A percentile compares a stretch with the other conserved stretches of the same genome.
Evolutionary conservation across 2,797 vertebrate species (phyloP).

Genomic region (Anguilla megastoma): DNA sequence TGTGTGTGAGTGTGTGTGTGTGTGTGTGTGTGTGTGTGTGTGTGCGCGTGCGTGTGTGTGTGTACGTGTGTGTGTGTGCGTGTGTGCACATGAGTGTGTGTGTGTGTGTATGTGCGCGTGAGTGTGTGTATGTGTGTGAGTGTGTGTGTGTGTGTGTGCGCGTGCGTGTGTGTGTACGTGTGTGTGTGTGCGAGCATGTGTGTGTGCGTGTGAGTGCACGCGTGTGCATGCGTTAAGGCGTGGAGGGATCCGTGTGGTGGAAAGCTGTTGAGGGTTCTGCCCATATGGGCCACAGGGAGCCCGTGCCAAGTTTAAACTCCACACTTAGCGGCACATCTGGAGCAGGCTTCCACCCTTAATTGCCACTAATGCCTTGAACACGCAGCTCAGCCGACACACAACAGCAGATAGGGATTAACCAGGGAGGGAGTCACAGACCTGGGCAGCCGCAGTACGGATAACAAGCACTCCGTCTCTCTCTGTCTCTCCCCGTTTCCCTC

Average conservation of each 20-base stretch:
- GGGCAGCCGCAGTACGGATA: conserved; percentile 1
- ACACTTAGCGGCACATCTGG: conserved; percentile 61
- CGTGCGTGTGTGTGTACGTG: conserved; percentile 33
- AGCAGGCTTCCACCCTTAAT: conserved; percentile 68
- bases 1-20: conserved; percentile 35
- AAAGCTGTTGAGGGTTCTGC: conserved; percentile 29
- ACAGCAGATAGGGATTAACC: conserved; percentile 60
- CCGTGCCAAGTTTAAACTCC: conserved; percentile 35
- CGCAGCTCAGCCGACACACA: conserved; percentile 54
- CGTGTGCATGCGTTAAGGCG: not conserved
- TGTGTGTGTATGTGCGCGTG: conserved; percentile 29
- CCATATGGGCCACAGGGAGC: conserved; percentile 48
- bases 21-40: conserved; percentile 16
- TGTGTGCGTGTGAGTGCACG: conserved; percentile 14
- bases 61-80: conserved; percentile 23
- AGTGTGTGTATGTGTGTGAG: conserved; percentile 25
- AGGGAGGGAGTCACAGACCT: conserved; percentile 36
- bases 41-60: conserved; percentile 25
- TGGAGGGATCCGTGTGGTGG: conserved; percentile 20
- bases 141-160: not conserved
- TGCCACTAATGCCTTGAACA: conserved; percentile 67
- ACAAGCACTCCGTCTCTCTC: conserved; percentile 1
- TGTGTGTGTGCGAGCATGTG: conserved; percentile 35
- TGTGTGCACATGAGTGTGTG: not conserved
- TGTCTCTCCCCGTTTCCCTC: not conserved